Base-by-base conservation (phyloP, 2,797 vertebrate species). In the Anguilla obscura region DNA sequence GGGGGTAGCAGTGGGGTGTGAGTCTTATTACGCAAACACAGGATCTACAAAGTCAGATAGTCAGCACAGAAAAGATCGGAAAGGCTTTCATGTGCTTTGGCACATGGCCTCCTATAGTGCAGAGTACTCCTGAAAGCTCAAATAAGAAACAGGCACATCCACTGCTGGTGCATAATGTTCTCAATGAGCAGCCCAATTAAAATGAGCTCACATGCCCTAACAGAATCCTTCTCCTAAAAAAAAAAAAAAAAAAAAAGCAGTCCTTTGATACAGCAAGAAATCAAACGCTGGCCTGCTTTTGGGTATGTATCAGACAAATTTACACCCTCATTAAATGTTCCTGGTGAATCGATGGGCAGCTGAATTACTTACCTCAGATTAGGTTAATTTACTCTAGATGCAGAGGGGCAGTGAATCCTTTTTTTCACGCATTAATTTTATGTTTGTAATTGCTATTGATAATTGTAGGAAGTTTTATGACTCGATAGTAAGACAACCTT, bases 121-220 rank as follows among this genome's bases (percentile, higher is more conserved):
- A 86, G 85, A 48, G 85, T 90, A 85, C 56, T 69, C 86, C 85
- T 89, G 89, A 87, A 90, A 89, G 88, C 63, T 33, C 74, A 90
- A 87, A 89, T 92, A 88, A 90, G 83, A 21, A 83, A 8, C n/a
- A 4, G 50, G n/a, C 24, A 24, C 45, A 52, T 48, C 21, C 40
- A 50, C 24, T 83, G 21, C 48, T 83, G 69, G 1, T 71, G 58
- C 63, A 56, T 45, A 58, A 88, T 54, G 30, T 76, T 50, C 84
- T 76, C 76, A 89, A 85, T 86, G 79, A 86, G 88, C 88, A 89
- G 88, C 87, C 90, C 91, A 90, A 90, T 91, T 90, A 91, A 88
- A 89, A 48, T 83, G 48, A 24, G 60, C 84, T 33, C 66, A 86
- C 88, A 89, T 87, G 89, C n/a, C 83, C 86, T 84, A 89, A 89